Base-by-base conservation (phyloP, 2,888 invertebrate genomes). In the Argyresthia goedartella region DNA sequence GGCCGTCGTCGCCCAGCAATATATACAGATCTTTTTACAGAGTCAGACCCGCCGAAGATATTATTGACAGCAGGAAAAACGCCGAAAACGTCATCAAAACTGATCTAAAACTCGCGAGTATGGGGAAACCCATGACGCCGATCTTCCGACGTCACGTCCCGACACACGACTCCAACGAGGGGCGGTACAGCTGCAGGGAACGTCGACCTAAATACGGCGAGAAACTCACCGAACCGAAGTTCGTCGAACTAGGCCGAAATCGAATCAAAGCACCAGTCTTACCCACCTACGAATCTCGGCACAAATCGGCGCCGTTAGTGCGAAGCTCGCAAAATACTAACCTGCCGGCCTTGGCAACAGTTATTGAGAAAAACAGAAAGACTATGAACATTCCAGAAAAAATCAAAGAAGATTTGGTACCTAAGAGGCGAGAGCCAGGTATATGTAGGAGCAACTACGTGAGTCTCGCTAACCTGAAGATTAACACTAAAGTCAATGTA, bases 121-220 rank as follows among this genome's bases (percentile, higher is more conserved):
- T 81, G 63, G 86, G 86, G 0, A 85, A 84, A 52, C 87, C 86
- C 0, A 81, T 86, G 82, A 87, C 87, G 7, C 87, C 87, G 0
- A 77, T 80, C 56, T 82, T 87, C 60, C 64, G 84, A 4, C 57
- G 87, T 6, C 76, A 77, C 54, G 45, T 70, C 0, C 67, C 68
- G 0, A 67, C 60, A 49, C 67, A 76, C 0, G 78, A 79, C 8
- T 76, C 77, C 54, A 75, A 71, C 0, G 82, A 81, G 54, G 79
- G 75, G 0, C 59, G 87, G 15, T 86, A 73, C 65, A 87, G 87
- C 54, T 86, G 69, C 52, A 58, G 87, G 14, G 85, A 80, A 10
- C 69, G 71, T 1, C 60, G 71, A 14, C 41, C 67, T 0, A 69
- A 69, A 36, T 63, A 63, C 33, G 71, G 75, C n/a, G 35, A 57